Base-by-base conservation (phyloP, 2,888 invertebrate genomes). In the Hirtodrosophila cameraria region DNA sequence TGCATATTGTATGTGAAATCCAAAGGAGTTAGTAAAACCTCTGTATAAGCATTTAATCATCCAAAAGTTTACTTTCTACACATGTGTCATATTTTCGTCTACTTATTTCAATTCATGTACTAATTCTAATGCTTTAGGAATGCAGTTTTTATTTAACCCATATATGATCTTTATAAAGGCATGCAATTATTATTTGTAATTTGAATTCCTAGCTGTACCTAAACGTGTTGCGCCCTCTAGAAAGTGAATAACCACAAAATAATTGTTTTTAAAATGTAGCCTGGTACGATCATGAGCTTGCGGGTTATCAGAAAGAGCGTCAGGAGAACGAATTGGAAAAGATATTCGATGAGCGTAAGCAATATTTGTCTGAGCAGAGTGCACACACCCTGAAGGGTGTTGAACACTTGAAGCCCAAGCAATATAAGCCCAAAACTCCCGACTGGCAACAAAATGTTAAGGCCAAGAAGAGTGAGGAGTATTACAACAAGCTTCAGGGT, bases 241-340 rank as follows among this genome's bases (percentile, higher is more conserved):
- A 30, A 5, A 15, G 54, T 55, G n/a, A 23, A 11, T 64, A 62
- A 58, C 27, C 2, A 3, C 8, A 12, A 3, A 5, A 48, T 64
- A 70, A 75, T 42, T 35, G 35, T 33, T 84, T 87, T 48, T 23
- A 23, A 55, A 75, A 71, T 84, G 77, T 91, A 96, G 97, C 97
- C 86, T 97, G 97, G 97, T 97, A 97, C 92, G 97, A 97, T 92
- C 93, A 94, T 89, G 97, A 96, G 90, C 94, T 96, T 89, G 93
- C 95, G 75, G 94, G 94, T 89, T 97, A 96, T 91, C 97, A 97
- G 91, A 93, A 94, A 90, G 95, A 95, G 82, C 94, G 97, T 74
- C 86, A 88, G 77, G 96, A 95, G 83, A 96, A 95, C 52, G 97
- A 97, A 91, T 92, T 97, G 84, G 96, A 96, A 90, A 94, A 95